These are phyloP conservation scores for Stegana nigrithorax DNA, from an alignment of 2,888 invertebrate species.

Conservation along the genomic window DNA sequence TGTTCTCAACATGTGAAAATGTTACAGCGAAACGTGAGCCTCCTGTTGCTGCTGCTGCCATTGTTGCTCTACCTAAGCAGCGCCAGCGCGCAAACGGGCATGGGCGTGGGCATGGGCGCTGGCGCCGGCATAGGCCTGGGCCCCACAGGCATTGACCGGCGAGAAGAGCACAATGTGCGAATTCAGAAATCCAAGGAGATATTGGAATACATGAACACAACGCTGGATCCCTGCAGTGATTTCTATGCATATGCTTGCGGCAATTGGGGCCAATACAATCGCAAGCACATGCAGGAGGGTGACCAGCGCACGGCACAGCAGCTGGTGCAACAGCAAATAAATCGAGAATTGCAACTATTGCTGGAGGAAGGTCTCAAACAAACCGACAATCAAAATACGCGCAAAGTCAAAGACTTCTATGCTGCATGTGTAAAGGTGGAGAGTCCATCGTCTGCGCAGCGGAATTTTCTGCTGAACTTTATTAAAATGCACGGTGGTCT, in stretches of 20 bases:
- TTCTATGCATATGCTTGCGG: slow-evolving; percentile 65
- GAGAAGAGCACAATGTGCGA: slow-evolving; percentile 35
- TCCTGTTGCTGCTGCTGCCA: neutral
- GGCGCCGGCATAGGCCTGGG: neutral
- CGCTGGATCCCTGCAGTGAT: slow-evolving; percentile 57
- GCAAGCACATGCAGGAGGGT: slow-evolving; percentile 32
- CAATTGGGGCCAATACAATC: slow-evolving; percentile 52
- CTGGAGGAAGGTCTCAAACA: slow-evolving; percentile 36
- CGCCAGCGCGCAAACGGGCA: slow-evolving; percentile 1
- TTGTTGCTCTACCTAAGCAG: neutral
- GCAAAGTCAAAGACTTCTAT: slow-evolving; percentile 57
- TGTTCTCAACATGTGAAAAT: slow-evolving; percentile 27
- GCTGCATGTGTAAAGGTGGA: slow-evolving; percentile 46
- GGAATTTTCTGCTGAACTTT: slow-evolving; percentile 47
- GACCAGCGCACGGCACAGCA: slow-evolving; percentile 44
- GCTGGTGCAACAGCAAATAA: slow-evolving; percentile 41
- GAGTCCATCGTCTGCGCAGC: slow-evolving; percentile 39
- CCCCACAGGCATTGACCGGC: slow-evolving; percentile 19
- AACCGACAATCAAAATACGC: slow-evolving; percentile 39
- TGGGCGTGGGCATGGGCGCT: slow-evolving; percentile 13
- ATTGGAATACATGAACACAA: slow-evolving; percentile 52
- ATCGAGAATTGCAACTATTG: slow-evolving; percentile 44
- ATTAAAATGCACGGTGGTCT: slow-evolving; percentile 52
- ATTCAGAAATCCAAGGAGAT: slow-evolving; percentile 37
- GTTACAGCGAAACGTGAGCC: neutral